Evolutionary conservation across 2,113 vertebrate species (phyloP).

Genomic region (Corythornis madagascariensis): DNA sequence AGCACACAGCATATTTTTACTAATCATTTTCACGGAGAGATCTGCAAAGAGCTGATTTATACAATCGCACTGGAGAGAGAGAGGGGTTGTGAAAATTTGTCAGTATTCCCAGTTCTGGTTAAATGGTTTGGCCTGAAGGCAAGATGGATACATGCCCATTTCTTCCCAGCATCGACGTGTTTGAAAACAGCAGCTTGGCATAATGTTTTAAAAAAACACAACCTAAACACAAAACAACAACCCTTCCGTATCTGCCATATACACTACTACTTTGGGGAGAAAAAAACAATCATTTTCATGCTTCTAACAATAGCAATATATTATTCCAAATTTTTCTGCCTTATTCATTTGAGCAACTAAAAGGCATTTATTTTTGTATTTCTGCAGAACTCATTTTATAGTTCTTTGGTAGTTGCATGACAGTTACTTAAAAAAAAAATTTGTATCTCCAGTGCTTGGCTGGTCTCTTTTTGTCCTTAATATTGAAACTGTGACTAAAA

Average conservation of each 20-base stretch:
- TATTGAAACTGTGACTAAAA: neutral
- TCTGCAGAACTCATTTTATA: neutral
- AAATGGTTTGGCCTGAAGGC: slow-evolving; percentile 53
- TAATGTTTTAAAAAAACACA: neutral
- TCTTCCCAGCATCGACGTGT: slow-evolving; percentile 32
- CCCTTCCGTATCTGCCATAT: neutral
- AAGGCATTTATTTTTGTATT: neutral
- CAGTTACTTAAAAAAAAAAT: neutral
- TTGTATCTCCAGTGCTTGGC: neutral
- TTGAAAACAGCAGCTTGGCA: slow-evolving; percentile 59
- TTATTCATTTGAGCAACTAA: neutral
- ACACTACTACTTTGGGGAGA: neutral
- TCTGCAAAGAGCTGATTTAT: neutral
- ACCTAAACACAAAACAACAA: neutral
- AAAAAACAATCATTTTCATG: neutral
- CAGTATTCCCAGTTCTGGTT: slow-evolving; percentile 54
- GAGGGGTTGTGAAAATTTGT: slow-evolving; percentile 34
- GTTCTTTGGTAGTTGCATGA: neutral
- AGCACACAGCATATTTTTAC: neutral
- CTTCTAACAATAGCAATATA: neutral
- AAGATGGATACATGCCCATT: slow-evolving; percentile 39
- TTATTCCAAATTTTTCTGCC: neutral
- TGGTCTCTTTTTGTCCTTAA: neutral
- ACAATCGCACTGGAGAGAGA: neutral
- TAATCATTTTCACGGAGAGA: neutral